Evolutionary conservation across 2,888 invertebrate genomes (phyloP), one percentile per base, ranked within the genome.

Genomic region (Meta bourneti): DNA sequence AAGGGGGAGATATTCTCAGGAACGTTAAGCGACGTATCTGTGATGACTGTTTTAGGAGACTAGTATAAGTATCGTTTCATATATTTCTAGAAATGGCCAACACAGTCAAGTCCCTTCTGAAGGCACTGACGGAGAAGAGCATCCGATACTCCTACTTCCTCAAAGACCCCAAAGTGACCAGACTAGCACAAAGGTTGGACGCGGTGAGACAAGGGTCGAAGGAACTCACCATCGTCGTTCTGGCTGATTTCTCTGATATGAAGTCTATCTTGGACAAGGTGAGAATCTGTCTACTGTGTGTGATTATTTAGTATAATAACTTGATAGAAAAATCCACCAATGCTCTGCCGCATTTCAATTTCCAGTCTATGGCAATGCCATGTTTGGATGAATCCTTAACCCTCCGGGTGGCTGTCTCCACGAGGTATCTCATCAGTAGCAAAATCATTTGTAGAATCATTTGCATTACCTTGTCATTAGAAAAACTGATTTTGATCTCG

Each of bases 131-230:
- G 0, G 13, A n/a, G 7, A 61, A 78, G 69, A 48, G 84, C 13
- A 84, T 91, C 11, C 83, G 79, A 1, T 91, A 91, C 51, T 91
- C 91, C 1, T 91, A 91, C 48, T 79, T 91, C 4, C 51, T 84
- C n/a, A 74, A 72, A n/a, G 91, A 91, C 11, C 13, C 72, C 7
- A 74, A 87, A 4, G 70, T 88, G 9, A 34, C 69, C 1, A 16
- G 51, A 13, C 61, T 88, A 16, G 79, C 69, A 7, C 83, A 74
- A 1, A 87, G 80, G 34, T 11, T 91, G 8, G 74, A 75, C 7
- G 61, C 51, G 4, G 69, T 88, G 7, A 9, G 74, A 0, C 54
- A 83, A 48, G 84, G 83, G 5, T 49, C 83, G 16, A 84, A 88
- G 34, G 72, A 82, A 8, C 75, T 91, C 6, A 88, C 70, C 5